Base-by-base conservation (phyloP, 2,797 vertebrate genomes). In the Choloepus didactylus region DNA sequence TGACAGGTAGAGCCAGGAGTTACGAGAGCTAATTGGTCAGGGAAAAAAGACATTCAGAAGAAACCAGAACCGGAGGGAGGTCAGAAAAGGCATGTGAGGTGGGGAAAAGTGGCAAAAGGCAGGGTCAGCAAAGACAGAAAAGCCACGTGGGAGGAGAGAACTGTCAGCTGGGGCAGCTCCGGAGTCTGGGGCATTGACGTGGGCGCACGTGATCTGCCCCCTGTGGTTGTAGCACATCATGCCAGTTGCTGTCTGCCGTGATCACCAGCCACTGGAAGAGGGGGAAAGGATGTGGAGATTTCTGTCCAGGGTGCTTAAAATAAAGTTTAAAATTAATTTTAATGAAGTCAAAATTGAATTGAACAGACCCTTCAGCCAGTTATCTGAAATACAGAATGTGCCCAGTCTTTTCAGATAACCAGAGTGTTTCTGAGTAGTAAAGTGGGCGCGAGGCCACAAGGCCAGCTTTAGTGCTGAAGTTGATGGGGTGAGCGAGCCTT, bases 191-290 rank as follows among this genome's bases (percentile, higher is more conserved):
- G 5, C 62, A 8, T 15, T 49, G 12, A 11, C 8, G 2, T 18
- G 3, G 0, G 0, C 10, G 77, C 54, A 60, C 44, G 25, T 62
- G 9, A 9, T 27, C 21, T 9, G 23, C 21, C 69, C 0, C 0
- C 35, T 11, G 0, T 1, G 11, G 60, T 25, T 31, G 38, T 25
- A 29, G 70, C 27, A 18, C 25, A 4, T 1, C 27, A 19, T 41
- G 2, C 69, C 62, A 6, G 0, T 12, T 62, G 12, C 4, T 72
- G 66, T 83, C 66, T 5, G 0, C 3, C 16, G 3, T 21, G 21
- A 12, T 27, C 75, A 27, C 29, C 1, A 9, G 46, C 41, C 31
- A 3, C 18, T 7, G 11, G 19, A 35, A 86, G 76, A 29, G 12
- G 1, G 15, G 5, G 18, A 25, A 87, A 27, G 81, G 46, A 4